Evolutionary conservation across 2,888 invertebrate species (phyloP), one percentile per base, ranked within the genome.

Genomic region (Nomada ferruginata): DNA sequence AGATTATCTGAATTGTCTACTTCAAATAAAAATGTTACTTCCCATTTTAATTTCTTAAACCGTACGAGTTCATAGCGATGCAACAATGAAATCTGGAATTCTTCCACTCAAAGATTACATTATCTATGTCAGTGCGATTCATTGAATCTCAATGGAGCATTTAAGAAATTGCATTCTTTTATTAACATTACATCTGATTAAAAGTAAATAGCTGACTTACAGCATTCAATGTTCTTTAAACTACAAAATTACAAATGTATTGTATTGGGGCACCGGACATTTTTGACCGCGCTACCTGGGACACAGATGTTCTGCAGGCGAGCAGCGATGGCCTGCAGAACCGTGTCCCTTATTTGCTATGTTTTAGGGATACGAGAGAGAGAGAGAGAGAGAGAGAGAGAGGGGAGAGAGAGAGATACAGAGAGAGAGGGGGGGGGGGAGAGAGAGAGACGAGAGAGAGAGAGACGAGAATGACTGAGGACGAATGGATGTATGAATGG

Each of bases 1-100:
- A 66, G 65, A 79, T 76, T 81, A 83, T 75, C 47, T 65, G 59
- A 75, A 73, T 76, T 60, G 18, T 76, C 60, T 59, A 78, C 61
- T 75, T 69, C 61, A 65, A 69, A 86, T 65, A 83, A 69, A 81
- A 83, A 83, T 80, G 76, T 82, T 78, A 69, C 70, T n/a, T 52
- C 69, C 44, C 76, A 65, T 83, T 79, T 50, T 57, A 61, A 7
- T 63, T 71, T 68, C 76, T 74, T 82, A 65, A 59, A 64, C 60
- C 13, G 11, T 52, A 23, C 53, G 10, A 61, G 55, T 68, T 79
- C 76, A 18, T 2, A 20, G n/a, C 57, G n/a, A 29, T 59, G 50
- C 57, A 42, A 65, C 69, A 79, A 79, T 47, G 47, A 60, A 76
- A 47, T 26, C 60, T 52, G 20, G 64, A 59, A 68, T 57, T 23